These are phyloP conservation scores for Sebastolobus alascanus DNA, from an alignment of 2,797 vertebrate species.

Conservation along the genomic window DNA sequence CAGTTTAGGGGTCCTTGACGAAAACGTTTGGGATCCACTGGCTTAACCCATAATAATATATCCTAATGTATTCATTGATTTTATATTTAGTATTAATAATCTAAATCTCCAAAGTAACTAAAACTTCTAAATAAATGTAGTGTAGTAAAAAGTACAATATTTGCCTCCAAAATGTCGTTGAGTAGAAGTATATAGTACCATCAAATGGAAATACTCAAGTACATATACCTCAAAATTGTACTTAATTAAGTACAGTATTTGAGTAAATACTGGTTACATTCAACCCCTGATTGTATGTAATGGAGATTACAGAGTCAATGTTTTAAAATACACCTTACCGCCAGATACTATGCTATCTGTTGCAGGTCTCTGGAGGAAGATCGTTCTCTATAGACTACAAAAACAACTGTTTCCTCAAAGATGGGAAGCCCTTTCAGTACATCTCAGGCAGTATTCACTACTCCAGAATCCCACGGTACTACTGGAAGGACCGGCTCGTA, in stretches of 20 bases:
- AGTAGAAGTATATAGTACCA: background rate
- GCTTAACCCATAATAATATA: background rate
- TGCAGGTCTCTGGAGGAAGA: slow-evolving; percentile 73
- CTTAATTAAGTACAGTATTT: background rate
- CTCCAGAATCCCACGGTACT: slow-evolving; percentile 88
- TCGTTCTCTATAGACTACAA: slow-evolving; percentile 92
- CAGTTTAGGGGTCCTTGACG: no score
- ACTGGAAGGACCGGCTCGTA: slow-evolving; percentile 94
- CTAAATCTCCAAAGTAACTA: no score
- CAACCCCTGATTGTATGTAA: background rate
- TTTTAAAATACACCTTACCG: background rate
- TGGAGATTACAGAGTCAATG: background rate
- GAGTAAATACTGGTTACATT: background rate
- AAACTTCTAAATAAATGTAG: background rate
- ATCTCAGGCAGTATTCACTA: slow-evolving; percentile 97
- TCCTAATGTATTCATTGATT: background rate
- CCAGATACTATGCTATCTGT: background rate
- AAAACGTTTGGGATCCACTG: no score
- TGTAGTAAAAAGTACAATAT: background rate
- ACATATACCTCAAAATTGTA: background rate
- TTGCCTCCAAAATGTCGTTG: background rate
- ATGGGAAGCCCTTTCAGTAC: slow-evolving; percentile 92
- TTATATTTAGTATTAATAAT: background rate
- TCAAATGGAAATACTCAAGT: background rate
- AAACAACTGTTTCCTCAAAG: slow-evolving; percentile 89